A percentile compares a stretch with the other conserved stretches of the same genome.
These are phyloP conservation scores for Ormyrus rosae DNA, from an alignment of 2,888 invertebrate species.

Conservation along the genomic window DNA sequence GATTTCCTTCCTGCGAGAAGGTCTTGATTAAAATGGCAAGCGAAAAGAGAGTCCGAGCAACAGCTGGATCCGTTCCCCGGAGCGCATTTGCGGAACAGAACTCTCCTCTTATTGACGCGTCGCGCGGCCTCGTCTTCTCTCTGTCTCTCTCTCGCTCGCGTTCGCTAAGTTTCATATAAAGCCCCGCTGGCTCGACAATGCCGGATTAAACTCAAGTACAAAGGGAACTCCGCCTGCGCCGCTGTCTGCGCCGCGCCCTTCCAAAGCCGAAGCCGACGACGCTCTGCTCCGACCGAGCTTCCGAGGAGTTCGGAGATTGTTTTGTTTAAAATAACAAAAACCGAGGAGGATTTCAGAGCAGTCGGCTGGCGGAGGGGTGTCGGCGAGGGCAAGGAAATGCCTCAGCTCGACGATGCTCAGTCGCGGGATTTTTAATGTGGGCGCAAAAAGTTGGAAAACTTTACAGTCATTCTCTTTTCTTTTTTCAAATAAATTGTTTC, in stretches of 20 bases:
- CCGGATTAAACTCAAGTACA: constrained; percentile 68
- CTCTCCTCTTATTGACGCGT: constrained; percentile 73
- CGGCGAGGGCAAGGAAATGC: too few relatives aligned
- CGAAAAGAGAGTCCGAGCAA: constrained; percentile 69
- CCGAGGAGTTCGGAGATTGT: constrained; percentile 44
- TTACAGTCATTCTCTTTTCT: too few relatives aligned
- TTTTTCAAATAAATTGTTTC: too few relatives aligned
- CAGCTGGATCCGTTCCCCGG: constrained; percentile 76
- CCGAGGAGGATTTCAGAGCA: background rate
- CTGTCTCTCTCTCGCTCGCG: constrained; percentile 44
- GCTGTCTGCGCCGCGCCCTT: constrained; percentile 50
- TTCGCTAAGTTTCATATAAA: constrained; percentile 70
- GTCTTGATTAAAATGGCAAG: constrained; percentile 76
- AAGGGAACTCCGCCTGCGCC: constrained; percentile 62
- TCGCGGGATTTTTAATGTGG: too few relatives aligned
- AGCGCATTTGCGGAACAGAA: constrained; percentile 75
- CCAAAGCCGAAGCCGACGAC: background rate
- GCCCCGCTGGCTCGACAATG: constrained; percentile 69
- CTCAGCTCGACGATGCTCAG: too few relatives aligned
- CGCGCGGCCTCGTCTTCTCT: constrained; percentile 60
- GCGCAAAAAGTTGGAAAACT: too few relatives aligned
- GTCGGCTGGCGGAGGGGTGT: background rate
- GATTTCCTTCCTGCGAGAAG: constrained; percentile 71
- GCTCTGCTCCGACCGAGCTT: constrained; percentile 15
- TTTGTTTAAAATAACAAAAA: constrained; percentile 54